A percentile compares a stretch with the other conserved stretches of the same genome.
These are phyloP conservation scores for Clanis bilineata DNA, from an alignment of 2,888 invertebrate genomes.

Conservation along the genomic window DNA sequence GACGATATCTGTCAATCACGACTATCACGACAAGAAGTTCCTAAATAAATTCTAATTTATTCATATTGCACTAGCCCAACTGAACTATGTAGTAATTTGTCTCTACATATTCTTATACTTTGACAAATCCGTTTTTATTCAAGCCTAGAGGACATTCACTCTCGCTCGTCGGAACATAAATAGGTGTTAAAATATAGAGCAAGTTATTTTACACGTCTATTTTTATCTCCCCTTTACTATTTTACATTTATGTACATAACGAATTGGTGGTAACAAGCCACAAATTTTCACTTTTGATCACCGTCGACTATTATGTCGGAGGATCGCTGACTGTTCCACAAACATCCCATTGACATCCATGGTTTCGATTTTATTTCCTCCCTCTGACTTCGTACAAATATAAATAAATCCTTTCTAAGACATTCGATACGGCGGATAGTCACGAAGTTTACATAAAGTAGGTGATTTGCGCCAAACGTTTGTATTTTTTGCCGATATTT, in stretches of 20 bases:
- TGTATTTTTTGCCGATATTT: conserved; percentile 62
- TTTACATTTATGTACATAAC: conserved; percentile 1
- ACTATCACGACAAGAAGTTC: no score
- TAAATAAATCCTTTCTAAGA: conserved; percentile 79
- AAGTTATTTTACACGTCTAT: conserved; percentile 15
- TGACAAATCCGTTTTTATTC: not conserved
- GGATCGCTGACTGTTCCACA: conserved; percentile 46
- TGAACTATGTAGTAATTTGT: not conserved
- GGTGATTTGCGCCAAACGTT: conserved; percentile 76
- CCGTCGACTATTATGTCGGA: conserved; percentile 40
- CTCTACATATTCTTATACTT: not conserved
- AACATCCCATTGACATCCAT: conserved; percentile 59
- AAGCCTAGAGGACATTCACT: not conserved
- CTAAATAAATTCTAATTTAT: no score
- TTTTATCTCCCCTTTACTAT: conserved; percentile 11
- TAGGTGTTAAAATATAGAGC: conserved; percentile 10
- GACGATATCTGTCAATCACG: no score
- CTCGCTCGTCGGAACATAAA: not conserved
- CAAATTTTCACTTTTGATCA: conserved; percentile 57
- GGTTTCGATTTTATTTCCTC: conserved; percentile 49
- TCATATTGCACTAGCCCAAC: no score
- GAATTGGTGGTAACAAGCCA: conserved; percentile 46
- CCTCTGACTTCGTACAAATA: conserved; percentile 53
- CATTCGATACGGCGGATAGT: conserved; percentile 79
- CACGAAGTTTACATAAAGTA: conserved; percentile 82